A percentile compares a stretch with the other conserved stretches of the same genome.
Evolutionary conservation across 2,113 vertebrate genomes (phyloP).

Genomic region (Ovibos moschatus): DNA sequence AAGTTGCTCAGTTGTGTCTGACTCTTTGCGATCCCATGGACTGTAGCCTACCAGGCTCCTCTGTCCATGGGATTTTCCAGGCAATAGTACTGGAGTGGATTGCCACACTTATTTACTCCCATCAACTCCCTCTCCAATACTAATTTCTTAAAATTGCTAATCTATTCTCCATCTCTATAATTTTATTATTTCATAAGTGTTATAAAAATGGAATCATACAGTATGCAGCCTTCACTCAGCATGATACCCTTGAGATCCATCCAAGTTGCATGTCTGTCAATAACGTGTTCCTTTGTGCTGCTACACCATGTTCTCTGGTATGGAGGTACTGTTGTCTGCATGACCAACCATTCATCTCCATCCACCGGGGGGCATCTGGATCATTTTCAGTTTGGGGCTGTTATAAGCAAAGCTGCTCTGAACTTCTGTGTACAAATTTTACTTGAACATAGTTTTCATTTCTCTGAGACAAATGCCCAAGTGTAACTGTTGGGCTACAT

Average conservation of each 20-base stretch:
- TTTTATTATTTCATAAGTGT: neutral
- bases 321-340: neutral
- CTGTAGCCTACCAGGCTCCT: too few relatives aligned
- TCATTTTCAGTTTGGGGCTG: neutral
- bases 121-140: neutral
- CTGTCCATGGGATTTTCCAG: too few relatives aligned
- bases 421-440: neutral
- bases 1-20: too few relatives aligned
- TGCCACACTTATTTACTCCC: neutral
- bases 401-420: neutral
- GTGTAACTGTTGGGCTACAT: neutral
- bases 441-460: neutral
- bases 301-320: neutral
- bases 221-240: neutral
- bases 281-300: neutral
- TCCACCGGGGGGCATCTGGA: neutral
- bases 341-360: neutral
- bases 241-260: neutral
- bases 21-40: too few relatives aligned
- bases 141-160: neutral
- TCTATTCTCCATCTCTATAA: neutral
- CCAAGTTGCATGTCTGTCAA: neutral
- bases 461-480: neutral
- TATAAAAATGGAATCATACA: neutral
- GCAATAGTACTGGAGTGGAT: too few relatives aligned